Conservation (phyloP, 2,797 vertebrate genomes). For the Ctenosaura bakeri region DNA sequence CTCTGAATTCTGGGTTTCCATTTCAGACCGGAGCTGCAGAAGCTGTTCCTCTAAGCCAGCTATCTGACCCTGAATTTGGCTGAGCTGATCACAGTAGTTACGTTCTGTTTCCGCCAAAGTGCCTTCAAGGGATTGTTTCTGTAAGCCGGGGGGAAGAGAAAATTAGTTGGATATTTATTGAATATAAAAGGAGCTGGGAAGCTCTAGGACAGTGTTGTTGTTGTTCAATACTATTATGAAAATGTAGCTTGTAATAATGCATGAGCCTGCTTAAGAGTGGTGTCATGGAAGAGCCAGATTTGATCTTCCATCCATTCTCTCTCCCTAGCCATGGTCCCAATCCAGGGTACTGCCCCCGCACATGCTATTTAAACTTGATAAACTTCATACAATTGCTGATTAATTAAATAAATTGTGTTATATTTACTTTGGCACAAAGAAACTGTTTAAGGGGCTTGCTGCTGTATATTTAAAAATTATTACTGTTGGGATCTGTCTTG, state of each 20-base stretch:
- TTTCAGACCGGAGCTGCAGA: constrained; percentile 85
- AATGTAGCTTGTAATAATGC: neutral
- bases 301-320: neutral
- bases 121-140: constrained; percentile 89
- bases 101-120: constrained; percentile 86
- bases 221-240: neutral
- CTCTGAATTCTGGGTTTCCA: constrained; percentile 87
- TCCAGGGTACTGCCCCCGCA: neutral
- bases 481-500: neutral
- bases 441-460: neutral
- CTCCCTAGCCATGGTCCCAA: neutral
- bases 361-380: neutral
- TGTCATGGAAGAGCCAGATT: no score
- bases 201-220: neutral
- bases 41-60: constrained; percentile 86
- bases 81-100: constrained; percentile 86
- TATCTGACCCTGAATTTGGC: constrained; percentile 84
- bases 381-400: neutral
- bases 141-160: constrained; percentile 20
- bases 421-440: neutral
- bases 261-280: no score
- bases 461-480: neutral
- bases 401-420: neutral
- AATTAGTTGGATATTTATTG: neutral
- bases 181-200: neutral